Percentiles rank a stretch among this genome's conserved stretches.
phyloP scores from a whole-genome alignment of 1,140 invertebrate species.

The Ylistrum balloti region DNA sequence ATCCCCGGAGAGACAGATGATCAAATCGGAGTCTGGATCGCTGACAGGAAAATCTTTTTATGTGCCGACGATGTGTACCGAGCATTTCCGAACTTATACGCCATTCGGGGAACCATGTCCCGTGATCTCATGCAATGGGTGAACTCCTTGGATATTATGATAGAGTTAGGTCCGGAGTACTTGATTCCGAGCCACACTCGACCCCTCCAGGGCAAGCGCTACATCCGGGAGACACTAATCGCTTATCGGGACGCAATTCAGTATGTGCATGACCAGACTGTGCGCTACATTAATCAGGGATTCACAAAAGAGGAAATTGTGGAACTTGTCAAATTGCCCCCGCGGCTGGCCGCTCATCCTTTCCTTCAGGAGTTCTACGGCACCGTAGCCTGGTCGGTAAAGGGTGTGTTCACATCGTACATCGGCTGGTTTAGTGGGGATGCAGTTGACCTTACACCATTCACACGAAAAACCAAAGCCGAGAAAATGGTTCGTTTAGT shows the following conservation, averaged over 20 bases:
- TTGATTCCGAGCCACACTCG: constrained; percentile 76
- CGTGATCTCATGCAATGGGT: constrained; percentile 72
- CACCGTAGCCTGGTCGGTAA: constrained; percentile 75
- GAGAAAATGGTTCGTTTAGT: constrained; percentile 67
- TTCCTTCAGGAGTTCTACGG: constrained; percentile 74
- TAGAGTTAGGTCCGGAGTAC: constrained; percentile 66
- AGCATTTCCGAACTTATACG: constrained; percentile 78
- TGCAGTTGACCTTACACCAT: constrained; percentile 70
- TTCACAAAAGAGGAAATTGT: constrained; percentile 71
- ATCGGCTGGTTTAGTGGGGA: constrained; percentile 77
- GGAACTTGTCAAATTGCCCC: constrained; percentile 65
- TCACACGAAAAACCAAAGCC: constrained; percentile 67
- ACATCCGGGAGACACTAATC: constrained; percentile 65
- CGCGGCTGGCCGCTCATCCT: constrained; percentile 63
- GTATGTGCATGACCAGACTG: constrained; percentile 74
- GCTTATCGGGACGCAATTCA: constrained; percentile 75
- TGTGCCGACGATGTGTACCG: constrained; percentile 75
- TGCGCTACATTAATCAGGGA: constrained; percentile 71
- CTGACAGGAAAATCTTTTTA: constrained; percentile 66
- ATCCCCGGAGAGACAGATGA: constrained; percentile 78
- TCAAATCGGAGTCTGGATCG: constrained; percentile 77
- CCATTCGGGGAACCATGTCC: constrained; percentile 74
- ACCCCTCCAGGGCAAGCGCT: constrained; percentile 66
- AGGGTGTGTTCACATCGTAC: constrained; percentile 71
- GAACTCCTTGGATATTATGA: constrained; percentile 72